Conservation (phyloP, 2,113 vertebrate genomes). For the Oryctolagus cuniculus region DNA sequence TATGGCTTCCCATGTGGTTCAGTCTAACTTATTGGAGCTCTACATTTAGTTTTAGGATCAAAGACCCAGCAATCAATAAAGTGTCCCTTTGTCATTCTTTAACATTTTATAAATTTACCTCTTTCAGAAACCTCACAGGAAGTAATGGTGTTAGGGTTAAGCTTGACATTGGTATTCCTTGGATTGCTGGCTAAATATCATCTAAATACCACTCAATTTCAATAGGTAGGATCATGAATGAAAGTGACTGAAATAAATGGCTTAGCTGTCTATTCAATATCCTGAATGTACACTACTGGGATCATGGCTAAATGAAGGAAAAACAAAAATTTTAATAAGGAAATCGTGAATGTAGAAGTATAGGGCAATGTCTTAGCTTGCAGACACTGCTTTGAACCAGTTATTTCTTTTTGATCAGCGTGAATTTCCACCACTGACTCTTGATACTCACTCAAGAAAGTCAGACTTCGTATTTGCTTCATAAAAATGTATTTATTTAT, state of each 20-base stretch:
- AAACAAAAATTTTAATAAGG: neutral
- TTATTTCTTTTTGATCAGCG: neutral
- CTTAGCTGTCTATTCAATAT: neutral
- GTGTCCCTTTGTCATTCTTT: neutral
- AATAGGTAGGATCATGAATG: neutral
- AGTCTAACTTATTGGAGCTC: neutral
- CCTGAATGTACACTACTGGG: neutral
- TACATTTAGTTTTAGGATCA: neutral
- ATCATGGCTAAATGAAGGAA: neutral
- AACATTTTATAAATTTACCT: neutral
- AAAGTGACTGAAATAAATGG: constrained; percentile 19
- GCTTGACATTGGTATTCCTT: neutral
- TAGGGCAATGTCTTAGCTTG: neutral
- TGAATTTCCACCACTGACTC: neutral
- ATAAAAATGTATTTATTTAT: neutral
- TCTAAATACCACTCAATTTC: constrained; percentile 1
- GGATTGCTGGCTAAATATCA: constrained; percentile 7
- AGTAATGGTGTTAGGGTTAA: neutral
- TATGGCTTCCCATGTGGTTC: neutral
- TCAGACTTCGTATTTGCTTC: neutral
- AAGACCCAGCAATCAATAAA: neutral
- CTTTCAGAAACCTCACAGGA: neutral
- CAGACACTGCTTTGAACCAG: neutral
- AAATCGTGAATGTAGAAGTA: neutral
- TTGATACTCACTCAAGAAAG: neutral